These are phyloP conservation scores for Gymnoscopelus braueri DNA, from an alignment of 2,797 vertebrate species.

Conservation along the genomic window DNA sequence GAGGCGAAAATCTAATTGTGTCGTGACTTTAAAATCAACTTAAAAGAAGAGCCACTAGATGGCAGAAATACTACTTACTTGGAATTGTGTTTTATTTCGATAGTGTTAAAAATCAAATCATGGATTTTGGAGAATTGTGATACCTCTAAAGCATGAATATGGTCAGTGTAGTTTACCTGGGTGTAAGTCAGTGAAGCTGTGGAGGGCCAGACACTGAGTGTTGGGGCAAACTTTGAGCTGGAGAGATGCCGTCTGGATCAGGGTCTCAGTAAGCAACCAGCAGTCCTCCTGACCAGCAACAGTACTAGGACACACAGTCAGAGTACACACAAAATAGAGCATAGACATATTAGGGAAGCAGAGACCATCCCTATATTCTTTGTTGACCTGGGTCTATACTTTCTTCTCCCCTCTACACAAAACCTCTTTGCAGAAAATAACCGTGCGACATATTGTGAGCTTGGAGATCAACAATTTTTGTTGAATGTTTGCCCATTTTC, in stretches of 20 bases:
- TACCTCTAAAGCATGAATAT: not conserved
- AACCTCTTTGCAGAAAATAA: no score
- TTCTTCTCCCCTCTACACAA: no score
- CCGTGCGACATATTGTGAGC: no score
- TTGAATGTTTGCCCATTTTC: no score
- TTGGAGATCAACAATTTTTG: no score
- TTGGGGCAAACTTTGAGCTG: conserved; percentile 95
- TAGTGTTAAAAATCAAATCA: no score
- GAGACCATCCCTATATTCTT: not conserved
- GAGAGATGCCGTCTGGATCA: conserved; percentile 88
- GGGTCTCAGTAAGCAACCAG: conserved; percentile 92
- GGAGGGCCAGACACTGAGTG: conserved; percentile 91
- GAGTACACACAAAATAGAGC: conserved; percentile 19
- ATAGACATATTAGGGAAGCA: conserved; percentile 2
- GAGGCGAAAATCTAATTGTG: no score
- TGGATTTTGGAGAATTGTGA: no score
- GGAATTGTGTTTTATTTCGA: no score
- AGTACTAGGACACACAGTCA: conserved; percentile 75
- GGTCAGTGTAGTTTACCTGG: conserved; percentile 82
- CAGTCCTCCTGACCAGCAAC: conserved; percentile 92
- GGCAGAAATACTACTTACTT: no score
- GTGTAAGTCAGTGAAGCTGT: conserved; percentile 95
- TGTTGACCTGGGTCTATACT: no score
- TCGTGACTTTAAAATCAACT: no score
- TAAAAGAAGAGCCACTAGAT: not conserved